phyloP scores from a whole-genome alignment of 1,140 invertebrate species.

The Rhynchophorus ferrugineus region DNA sequence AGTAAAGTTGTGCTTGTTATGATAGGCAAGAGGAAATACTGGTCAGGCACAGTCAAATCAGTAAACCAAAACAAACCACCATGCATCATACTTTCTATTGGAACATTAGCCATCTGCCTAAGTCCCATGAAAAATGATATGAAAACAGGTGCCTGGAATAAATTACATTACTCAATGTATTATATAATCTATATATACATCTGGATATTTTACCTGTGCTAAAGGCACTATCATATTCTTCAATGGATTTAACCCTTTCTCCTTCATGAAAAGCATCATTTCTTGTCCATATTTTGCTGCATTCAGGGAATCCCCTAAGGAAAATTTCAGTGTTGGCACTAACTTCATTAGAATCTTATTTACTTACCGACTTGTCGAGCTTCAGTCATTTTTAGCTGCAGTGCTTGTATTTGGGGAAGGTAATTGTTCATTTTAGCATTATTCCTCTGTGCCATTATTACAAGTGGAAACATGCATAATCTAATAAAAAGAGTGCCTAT shows the following conservation, averaged over 20 bases:
- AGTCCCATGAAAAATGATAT: conserved; percentile 84
- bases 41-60: conserved; percentile 86
- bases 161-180: neutral
- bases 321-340: neutral
- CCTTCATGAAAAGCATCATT: conserved; percentile 71
- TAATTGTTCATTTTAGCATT: conserved; percentile 70
- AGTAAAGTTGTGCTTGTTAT: conserved; percentile 74
- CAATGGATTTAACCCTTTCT: conserved; percentile 70
- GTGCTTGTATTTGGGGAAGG: conserved; percentile 67
- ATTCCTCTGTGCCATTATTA: conserved; percentile 71
- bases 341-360: neutral
- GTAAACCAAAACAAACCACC: conserved; percentile 92
- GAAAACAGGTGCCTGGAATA: conserved; percentile 70
- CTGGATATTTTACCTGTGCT: conserved; percentile 67
- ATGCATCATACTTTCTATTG: conserved; percentile 76
- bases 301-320: conserved; percentile 47
- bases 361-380: conserved; percentile 63
- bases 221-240: conserved; percentile 75
- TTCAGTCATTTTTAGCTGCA: conserved; percentile 77
- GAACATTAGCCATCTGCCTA: conserved; percentile 74
- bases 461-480: conserved; percentile 70
- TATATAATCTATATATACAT: too few species aligned
- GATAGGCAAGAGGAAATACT: conserved; percentile 80
- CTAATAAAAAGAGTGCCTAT: conserved; percentile 70
- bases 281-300: conserved; percentile 64